These are phyloP conservation scores for Drosophila aldrichi DNA, from an alignment of 2,888 invertebrate genomes.

Conservation along the genomic window DNA sequence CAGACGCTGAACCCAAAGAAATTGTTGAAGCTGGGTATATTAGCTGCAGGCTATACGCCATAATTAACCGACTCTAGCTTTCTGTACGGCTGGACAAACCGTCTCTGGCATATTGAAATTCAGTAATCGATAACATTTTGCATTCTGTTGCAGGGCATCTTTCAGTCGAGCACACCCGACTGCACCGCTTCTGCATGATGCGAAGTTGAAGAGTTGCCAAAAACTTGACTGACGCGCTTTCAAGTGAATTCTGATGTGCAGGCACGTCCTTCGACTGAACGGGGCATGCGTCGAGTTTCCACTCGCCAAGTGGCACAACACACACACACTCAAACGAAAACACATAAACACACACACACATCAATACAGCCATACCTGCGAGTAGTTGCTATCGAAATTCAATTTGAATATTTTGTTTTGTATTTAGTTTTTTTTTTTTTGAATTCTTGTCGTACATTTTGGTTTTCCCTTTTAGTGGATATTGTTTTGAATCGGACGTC, in stretches of 20 bases:
- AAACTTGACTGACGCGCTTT: conserved; percentile 22
- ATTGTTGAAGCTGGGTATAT: background rate
- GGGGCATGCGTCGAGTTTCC: conserved; percentile 27
- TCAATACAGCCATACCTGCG: background rate
- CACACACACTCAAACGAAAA: background rate
- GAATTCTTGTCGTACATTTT: background rate
- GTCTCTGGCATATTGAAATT: too few relatives aligned
- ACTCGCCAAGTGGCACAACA: background rate
- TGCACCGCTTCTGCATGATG: background rate
- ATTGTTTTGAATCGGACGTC: background rate
- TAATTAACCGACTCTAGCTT: background rate
- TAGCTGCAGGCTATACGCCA: background rate
- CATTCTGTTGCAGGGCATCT: background rate
- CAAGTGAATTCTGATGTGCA: conserved; percentile 19
- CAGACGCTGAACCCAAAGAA: background rate
- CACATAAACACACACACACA: background rate
- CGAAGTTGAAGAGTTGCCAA: conserved; percentile 30
- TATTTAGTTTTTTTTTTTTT: background rate
- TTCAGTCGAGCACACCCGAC: background rate
- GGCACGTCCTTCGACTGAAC: conserved; percentile 12
- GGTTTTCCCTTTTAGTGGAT: background rate
- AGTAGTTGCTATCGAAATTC: conserved; percentile 7
- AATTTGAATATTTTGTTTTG: conserved; percentile 1
- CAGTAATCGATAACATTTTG: too few relatives aligned
- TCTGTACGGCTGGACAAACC: too few relatives aligned